Conservation (phyloP, 2,888 invertebrate genomes). For the Choristoneura rosaceana region DNA sequence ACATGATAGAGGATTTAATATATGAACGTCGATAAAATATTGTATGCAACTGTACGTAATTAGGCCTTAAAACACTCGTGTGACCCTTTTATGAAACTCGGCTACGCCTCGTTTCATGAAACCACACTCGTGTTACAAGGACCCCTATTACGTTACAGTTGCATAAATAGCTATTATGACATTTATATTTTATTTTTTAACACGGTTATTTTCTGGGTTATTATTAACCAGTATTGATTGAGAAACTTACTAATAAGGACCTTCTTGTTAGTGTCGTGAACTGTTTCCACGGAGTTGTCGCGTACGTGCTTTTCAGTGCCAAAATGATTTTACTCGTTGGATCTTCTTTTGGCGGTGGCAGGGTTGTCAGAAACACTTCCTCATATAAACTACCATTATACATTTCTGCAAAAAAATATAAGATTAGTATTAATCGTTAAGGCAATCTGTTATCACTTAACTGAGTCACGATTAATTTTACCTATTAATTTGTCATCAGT, state of each 20-base stretch:
- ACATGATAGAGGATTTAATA: no score
- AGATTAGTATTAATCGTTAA: conserved; percentile 5
- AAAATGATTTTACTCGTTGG: conserved; percentile 74
- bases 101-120: no score
- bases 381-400: conserved; percentile 62
- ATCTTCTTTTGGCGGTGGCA: conserved; percentile 74
- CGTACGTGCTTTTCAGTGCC: conserved; percentile 75
- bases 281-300: conserved; percentile 75
- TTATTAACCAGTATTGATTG: neutral
- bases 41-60: no score
- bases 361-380: conserved; percentile 67
- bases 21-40: no score
- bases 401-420: conserved; percentile 57
- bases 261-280: conserved; percentile 71
- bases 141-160: no score
- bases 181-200: no score
- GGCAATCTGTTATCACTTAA: neutral
- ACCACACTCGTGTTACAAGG: no score
- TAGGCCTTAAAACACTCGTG: no score
- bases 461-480: conserved; percentile 45
- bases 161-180: no score
- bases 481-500: conserved; percentile 71
- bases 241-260: conserved; percentile 70
- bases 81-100: no score
- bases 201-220: neutral